Evolutionary conservation across 1,140 invertebrate genomes (phyloP).

Genomic region (Centruroides sculpturatus): DNA sequence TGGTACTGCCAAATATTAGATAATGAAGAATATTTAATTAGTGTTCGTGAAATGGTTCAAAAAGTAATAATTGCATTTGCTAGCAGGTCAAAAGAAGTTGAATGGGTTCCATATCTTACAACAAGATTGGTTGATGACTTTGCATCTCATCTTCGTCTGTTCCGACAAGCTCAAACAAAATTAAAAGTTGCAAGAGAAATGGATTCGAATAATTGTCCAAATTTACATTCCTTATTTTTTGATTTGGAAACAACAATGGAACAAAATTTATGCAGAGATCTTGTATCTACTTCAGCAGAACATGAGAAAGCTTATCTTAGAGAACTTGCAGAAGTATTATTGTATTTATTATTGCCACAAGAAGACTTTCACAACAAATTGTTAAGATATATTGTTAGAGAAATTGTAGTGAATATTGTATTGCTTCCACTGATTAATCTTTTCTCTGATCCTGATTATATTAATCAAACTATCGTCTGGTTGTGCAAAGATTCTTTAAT

Average conservation of each 20-base stretch:
- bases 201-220: conserved; percentile 17
- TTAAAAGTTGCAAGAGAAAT: conserved; percentile 35
- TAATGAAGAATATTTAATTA: conserved; percentile 38
- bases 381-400: conserved; percentile 49
- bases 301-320: conserved; percentile 54
- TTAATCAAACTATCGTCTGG: conserved; percentile 83
- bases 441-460: conserved; percentile 83
- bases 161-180: conserved; percentile 51
- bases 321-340: conserved; percentile 65
- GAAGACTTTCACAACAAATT: conserved; percentile 73
- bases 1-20: conserved; percentile 50
- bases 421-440: conserved; percentile 62
- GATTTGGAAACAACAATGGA: conserved; percentile 77
- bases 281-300: conserved; percentile 32
- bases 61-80: conserved; percentile 39
- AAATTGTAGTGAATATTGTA: conserved; percentile 63
- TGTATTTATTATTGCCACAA: conserved; percentile 68
- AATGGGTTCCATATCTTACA: conserved; percentile 77
- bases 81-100: conserved; percentile 63
- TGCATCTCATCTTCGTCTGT: conserved; percentile 71
- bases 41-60: conserved; percentile 36
- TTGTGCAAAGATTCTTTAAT: conserved; percentile 59
- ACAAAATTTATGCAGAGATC: conserved; percentile 42
- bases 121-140: conserved; percentile 76
- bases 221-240: conserved; percentile 66